A percentile compares a stretch with the other conserved stretches of the same genome.
These are phyloP conservation scores for Metopolophium dirhodum DNA, from an alignment of 1,140 invertebrate genomes.

Conservation along the genomic window DNA sequence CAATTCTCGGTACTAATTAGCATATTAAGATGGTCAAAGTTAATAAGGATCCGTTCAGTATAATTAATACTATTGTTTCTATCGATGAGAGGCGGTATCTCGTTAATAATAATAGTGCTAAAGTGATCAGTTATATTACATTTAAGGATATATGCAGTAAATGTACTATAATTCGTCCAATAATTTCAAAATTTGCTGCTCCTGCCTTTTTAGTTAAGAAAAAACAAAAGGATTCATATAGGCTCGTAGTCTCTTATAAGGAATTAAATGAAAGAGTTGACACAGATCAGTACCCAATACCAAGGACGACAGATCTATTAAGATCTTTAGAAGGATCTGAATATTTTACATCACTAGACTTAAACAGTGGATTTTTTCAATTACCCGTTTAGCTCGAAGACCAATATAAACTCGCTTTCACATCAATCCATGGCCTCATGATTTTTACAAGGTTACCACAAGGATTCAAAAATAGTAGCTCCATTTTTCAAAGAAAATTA, in stretches of 20 bases:
- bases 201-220: neutral
- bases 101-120: too few relatives aligned
- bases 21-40: too few relatives aligned
- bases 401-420: constrained; percentile 6
- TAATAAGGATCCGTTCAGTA: too few relatives aligned
- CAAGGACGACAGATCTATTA: neutral
- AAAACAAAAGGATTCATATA: neutral
- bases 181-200: constrained; percentile 18
- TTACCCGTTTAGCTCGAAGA: neutral
- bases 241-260: neutral
- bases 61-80: too few relatives aligned
- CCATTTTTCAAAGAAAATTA: neutral
- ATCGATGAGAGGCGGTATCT: too few relatives aligned
- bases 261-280: neutral
- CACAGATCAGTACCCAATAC: neutral
- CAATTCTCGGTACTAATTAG: too few relatives aligned
- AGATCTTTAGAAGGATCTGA: neutral
- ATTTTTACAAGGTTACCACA: neutral
- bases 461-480: neutral
- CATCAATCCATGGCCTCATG: neutral
- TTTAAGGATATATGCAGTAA: too few relatives aligned
- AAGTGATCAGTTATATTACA: too few relatives aligned
- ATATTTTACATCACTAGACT: neutral
- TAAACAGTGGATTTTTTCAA: too few relatives aligned
- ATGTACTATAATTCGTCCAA: neutral